Base-by-base conservation (phyloP, 2,797 vertebrate species). In the Catostomus latipinnis region DNA sequence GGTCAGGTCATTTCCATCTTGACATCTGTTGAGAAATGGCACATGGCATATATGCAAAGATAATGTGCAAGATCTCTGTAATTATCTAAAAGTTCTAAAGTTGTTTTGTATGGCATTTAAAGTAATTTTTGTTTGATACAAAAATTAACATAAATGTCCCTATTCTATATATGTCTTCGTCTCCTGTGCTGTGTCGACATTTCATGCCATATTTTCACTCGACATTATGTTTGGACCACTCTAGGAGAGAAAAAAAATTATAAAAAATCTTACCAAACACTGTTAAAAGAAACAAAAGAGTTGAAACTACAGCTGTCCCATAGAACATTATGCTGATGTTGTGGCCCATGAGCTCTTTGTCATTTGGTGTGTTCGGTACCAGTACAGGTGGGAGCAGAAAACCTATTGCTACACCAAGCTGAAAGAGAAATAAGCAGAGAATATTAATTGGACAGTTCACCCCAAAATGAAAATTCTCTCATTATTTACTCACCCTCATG, bases 261-360 rank as follows among this genome's bases (percentile, higher is more conserved):
- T 48, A 53, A 34, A 13, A 11, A 18, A 34, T 60, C 93, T 91
- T 92, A 98, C 97, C 95, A 80, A 95, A 84, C 1, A 91, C 76
- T 0, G 96, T 90, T 86, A 99, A 88, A 83, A 98, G 4, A 89
- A 98, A 97, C 45, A 99, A 86, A 53, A 87, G 74, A 0, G 96
- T 96, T 83, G 97, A 95, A 46, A 96, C 72, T 0, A 88, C 92
- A 0, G 97, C 95, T 6, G 96, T 98, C 14, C 97, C 96, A 0
- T 97, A 99, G 89, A 99, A 99, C 96, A 99, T 98, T 86, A 93
- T 87, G 82, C 93, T 90, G 86, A 99, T 97, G 87, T 98, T 97
- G 78, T 78, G 86, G 11, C 93, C 93, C 86, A 93, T 96, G 48
- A 94, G 89, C 0, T 91, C 76, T 0, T 83, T 60, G 60, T 96